These are phyloP conservation scores for Illadopsis cleaveri DNA, from an alignment of 2,113 vertebrate genomes.

Conservation along the genomic window DNA sequence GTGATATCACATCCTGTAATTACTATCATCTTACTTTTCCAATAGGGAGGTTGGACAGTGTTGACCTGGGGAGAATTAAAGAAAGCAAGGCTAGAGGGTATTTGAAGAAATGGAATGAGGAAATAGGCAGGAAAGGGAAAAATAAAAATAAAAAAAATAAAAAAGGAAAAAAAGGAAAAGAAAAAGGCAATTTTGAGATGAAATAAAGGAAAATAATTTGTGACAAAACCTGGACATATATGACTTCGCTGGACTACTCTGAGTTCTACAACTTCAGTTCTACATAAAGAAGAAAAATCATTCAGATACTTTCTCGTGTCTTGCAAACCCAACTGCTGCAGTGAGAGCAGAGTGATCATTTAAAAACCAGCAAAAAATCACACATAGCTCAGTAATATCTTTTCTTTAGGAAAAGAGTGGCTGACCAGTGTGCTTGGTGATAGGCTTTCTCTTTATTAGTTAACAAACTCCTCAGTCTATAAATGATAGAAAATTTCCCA, in stretches of 20 bases:
- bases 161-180: accelerated
- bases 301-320: background rate
- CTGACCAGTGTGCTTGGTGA: background rate
- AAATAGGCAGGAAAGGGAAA: background rate
- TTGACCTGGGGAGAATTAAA: background rate
- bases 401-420: background rate
- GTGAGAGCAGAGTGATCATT: background rate
- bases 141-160: accelerated
- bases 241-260: background rate
- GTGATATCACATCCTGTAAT: background rate
- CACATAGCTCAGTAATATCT: background rate
- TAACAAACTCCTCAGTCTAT: background rate
- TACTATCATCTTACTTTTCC: background rate
- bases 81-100: background rate
- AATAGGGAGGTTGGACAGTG: background rate
- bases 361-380: background rate
- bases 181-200: background rate
- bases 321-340: background rate
- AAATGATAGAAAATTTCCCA: background rate
- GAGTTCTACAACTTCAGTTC: background rate
- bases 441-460: background rate
- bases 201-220: background rate
- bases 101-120: background rate
- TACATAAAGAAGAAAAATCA: background rate
- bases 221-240: background rate